Evolutionary conservation across 2,888 invertebrate genomes (phyloP).

Genomic region (Teleogryllus oceanicus): DNA sequence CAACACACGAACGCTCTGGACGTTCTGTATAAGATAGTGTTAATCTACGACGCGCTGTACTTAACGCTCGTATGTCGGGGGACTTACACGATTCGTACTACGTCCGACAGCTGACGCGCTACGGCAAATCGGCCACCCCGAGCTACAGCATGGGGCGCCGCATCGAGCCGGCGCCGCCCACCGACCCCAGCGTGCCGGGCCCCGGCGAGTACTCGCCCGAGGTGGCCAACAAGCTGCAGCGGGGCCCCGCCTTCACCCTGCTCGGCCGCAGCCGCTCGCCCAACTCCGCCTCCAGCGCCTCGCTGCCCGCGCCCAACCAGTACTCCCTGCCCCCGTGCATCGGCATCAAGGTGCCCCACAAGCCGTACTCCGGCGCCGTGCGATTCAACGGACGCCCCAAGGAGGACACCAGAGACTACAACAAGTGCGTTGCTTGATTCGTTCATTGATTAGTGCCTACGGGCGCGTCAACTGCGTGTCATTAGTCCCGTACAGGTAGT

Average conservation of each 20-base stretch:
- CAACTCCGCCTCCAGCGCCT: background rate
- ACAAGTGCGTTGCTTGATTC: no score
- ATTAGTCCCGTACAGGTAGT: no score
- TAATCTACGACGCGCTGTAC: background rate
- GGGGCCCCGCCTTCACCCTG: background rate
- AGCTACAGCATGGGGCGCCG: slow-evolving; percentile 1
- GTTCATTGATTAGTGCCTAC: no score
- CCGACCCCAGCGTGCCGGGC: background rate
- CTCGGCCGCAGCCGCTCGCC: background rate
- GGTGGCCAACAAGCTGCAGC: background rate
- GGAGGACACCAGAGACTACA: background rate
- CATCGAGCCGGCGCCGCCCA: background rate
- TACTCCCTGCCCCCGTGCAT: background rate
- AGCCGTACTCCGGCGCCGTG: background rate
- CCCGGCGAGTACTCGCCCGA: background rate
- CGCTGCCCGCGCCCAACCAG: background rate
- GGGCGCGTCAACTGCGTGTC: no score
- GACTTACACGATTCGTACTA: background rate
- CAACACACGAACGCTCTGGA: no score
- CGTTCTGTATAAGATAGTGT: no score
- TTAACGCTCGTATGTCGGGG: background rate
- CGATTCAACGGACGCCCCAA: background rate
- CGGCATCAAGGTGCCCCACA: background rate
- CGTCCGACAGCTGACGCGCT: background rate
- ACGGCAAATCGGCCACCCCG: background rate